These are phyloP conservation scores for Enhydra lutris DNA, from an alignment of 2,113 vertebrate species.

Conservation along the genomic window DNA sequence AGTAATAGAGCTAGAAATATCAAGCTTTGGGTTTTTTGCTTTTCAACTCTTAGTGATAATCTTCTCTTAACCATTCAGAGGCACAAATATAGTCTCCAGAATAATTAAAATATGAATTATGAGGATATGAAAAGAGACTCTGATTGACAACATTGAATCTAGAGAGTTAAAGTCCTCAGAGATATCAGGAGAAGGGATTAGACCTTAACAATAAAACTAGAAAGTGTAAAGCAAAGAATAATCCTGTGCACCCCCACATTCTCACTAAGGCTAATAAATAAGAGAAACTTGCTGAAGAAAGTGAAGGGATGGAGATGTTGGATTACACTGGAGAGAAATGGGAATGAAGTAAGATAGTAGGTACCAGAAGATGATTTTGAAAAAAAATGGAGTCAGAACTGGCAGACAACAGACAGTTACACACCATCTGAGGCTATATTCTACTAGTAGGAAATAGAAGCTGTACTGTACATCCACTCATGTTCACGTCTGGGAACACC, in stretches of 20 bases:
- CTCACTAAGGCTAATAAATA: neutral
- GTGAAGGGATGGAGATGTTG: no score
- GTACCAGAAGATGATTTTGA: neutral
- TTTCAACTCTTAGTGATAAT: neutral
- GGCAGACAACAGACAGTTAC: no score
- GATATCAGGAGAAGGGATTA: neutral
- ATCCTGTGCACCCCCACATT: rapidly evolving
- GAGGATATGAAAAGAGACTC: neutral
- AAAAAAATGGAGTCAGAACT: neutral
- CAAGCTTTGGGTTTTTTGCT: neutral
- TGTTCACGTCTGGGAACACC: neutral
- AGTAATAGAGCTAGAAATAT: neutral
- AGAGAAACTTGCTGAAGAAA: neutral
- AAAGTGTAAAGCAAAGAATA: neutral
- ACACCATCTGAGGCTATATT: neutral
- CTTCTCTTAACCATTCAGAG: neutral
- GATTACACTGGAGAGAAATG: neutral
- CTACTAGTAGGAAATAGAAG: neutral
- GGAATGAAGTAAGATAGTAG: neutral
- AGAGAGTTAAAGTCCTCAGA: neutral
- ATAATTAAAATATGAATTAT: neutral
- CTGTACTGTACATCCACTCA: no score
- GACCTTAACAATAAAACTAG: neutral
- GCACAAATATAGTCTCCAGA: neutral
- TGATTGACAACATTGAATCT: neutral